Evolutionary conservation across 2,888 invertebrate genomes (phyloP).

Genomic region (Camponotus fellah): DNA sequence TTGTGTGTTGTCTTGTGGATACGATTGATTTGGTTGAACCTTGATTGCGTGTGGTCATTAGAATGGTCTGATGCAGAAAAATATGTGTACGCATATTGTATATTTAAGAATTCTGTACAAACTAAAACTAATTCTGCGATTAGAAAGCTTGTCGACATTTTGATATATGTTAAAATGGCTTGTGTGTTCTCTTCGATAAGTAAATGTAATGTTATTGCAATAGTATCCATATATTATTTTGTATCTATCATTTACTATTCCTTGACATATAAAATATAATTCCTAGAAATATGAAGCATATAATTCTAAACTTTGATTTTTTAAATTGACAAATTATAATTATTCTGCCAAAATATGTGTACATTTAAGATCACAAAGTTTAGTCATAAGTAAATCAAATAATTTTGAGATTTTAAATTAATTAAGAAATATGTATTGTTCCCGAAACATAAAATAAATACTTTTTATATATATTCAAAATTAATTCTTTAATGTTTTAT

Average conservation of each 20-base stretch:
- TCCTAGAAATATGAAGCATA: not conserved
- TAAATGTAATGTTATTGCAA: not conserved
- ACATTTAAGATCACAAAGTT: not conserved
- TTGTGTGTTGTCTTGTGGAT: not conserved
- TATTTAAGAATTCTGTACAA: conserved; percentile 17
- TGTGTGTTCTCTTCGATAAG: not conserved
- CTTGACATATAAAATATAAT: not conserved
- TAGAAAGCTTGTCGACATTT: not conserved
- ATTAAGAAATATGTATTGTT: not conserved
- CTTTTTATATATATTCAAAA: conserved; percentile 9
- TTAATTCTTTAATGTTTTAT: not conserved
- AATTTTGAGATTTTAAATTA: not conserved
- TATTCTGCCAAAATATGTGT: conserved; percentile 3
- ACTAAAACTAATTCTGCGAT: not conserved
- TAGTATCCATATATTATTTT: not conserved
- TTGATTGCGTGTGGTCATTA: not conserved
- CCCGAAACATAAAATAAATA: not conserved
- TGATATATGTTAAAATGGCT: not conserved
- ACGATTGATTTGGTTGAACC: not conserved
- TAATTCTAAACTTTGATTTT: not conserved
- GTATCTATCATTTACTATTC: not conserved
- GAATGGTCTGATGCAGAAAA: not conserved
- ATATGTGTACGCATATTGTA: not conserved
- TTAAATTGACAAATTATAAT: not conserved
- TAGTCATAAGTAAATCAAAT: not conserved